Conservation (phyloP, 2,888 invertebrate species). For the Meliscaeva auricollis region DNA sequence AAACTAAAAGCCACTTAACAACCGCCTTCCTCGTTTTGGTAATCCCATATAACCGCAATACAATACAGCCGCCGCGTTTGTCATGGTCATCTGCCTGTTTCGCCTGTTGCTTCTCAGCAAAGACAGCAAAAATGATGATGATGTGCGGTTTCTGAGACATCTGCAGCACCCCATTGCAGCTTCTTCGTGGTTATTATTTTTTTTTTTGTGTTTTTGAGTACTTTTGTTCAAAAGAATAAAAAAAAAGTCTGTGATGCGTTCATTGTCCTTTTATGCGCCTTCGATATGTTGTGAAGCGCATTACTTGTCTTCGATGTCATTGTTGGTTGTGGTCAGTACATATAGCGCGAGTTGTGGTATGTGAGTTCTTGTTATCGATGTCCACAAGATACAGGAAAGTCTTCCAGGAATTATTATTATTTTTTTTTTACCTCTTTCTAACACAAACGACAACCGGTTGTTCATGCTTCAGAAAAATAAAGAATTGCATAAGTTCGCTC, state of each 20-base stretch:
- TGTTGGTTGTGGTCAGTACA: conserved; percentile 57
- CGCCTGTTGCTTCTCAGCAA: not conserved
- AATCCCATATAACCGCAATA: conserved; percentile 27
- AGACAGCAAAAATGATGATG: conserved; percentile 45
- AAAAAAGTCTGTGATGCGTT: conserved; percentile 39
- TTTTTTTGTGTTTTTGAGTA: too few species aligned
- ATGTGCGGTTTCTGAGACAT: conserved; percentile 54
- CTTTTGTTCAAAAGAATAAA: conserved; percentile 18
- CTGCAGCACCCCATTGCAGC: conserved; percentile 28
- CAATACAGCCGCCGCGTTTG: conserved; percentile 37
- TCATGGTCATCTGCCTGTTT: conserved; percentile 32
- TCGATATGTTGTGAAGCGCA: conserved; percentile 9
- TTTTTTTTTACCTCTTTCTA: not conserved
- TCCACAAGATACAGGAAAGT: conserved; percentile 22
- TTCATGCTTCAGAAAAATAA: conserved; percentile 38
- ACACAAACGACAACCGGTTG: conserved; percentile 67
- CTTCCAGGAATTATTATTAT: conserved; percentile 63
- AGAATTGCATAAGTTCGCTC: conserved; percentile 68
- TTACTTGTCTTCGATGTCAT: conserved; percentile 33
- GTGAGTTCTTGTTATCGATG: conserved; percentile 56
- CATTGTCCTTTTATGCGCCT: conserved; percentile 59
- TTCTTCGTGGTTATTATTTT: conserved; percentile 8
- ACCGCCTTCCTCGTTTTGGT: conserved; percentile 36
- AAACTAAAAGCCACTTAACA: conserved; percentile 67
- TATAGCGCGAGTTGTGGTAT: not conserved